Evolutionary conservation across 1,140 invertebrate genomes (phyloP).

Genomic region (Drosophila ficusphila): DNA sequence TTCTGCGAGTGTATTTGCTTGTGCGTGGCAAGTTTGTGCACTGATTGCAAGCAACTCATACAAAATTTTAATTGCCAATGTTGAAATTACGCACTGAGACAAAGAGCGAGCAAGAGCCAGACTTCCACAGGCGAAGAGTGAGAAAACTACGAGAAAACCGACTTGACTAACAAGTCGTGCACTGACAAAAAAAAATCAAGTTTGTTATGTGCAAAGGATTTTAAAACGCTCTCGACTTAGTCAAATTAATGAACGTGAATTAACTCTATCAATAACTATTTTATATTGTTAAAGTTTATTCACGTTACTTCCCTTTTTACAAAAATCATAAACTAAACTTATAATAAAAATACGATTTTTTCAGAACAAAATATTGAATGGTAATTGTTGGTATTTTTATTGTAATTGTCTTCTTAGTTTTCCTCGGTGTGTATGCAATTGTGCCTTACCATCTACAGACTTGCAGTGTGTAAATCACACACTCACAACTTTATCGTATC

Average conservation of each 20-base stretch:
- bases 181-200: neutral
- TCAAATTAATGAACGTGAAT: no score
- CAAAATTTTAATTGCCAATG: constrained; percentile 83
- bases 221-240: no score
- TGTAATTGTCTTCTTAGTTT: neutral
- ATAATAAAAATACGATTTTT: no score
- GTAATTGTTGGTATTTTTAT: no score
- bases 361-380: no score
- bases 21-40: constrained; percentile 67
- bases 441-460: constrained; percentile 42
- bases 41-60: constrained; percentile 82
- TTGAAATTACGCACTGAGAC: constrained; percentile 71
- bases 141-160: constrained; percentile 32
- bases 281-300: no score
- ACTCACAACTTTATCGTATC: constrained; percentile 75
- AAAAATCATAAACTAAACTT: neutral
- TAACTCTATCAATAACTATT: no score
- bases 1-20: constrained; percentile 39
- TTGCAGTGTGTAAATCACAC: constrained; percentile 69
- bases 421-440: constrained; percentile 20
- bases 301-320: no score
- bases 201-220: no score
- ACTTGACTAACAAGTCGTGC: constrained; percentile 56
- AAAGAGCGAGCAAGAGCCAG: constrained; percentile 31
- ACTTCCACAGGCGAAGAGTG: neutral